phyloP scores from a whole-genome alignment of 2,113 vertebrate species.

The Clarias macrocephalus region DNA sequence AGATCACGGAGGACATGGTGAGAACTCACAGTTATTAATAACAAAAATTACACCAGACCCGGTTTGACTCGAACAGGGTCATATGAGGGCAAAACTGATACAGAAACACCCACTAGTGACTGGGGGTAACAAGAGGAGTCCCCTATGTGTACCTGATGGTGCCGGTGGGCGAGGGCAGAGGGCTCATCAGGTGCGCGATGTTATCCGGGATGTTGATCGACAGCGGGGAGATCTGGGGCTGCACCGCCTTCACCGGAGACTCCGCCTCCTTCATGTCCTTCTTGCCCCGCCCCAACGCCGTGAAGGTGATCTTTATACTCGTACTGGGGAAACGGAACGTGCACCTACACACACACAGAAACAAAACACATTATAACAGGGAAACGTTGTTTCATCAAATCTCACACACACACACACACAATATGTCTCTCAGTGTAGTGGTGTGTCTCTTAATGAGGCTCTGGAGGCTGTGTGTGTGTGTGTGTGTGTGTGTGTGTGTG shows the following conservation, averaged over 20 bases:
- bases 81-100: neutral
- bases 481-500: neutral
- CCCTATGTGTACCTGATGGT: constrained; percentile 86
- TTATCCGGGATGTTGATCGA: constrained; percentile 99
- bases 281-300: constrained; percentile 86
- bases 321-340: constrained; percentile 98
- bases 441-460: neutral
- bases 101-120: no score
- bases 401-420: neutral
- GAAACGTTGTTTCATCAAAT: neutral
- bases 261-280: constrained; percentile 84
- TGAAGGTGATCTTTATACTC: constrained; percentile 98
- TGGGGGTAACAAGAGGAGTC: no score
- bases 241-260: constrained; percentile 89
- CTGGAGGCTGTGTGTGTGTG: neutral
- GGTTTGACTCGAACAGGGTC: no score
- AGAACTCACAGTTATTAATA: no score
- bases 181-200: constrained; percentile 95
- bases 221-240: constrained; percentile 92
- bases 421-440: neutral
- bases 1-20: no score
- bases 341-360: constrained; percentile 78
- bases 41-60: no score
- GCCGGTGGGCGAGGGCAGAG: constrained; percentile 93
- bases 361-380: neutral